Conservation (phyloP, 2,113 vertebrate genomes). For the Planiliza haematocheilus region DNA sequence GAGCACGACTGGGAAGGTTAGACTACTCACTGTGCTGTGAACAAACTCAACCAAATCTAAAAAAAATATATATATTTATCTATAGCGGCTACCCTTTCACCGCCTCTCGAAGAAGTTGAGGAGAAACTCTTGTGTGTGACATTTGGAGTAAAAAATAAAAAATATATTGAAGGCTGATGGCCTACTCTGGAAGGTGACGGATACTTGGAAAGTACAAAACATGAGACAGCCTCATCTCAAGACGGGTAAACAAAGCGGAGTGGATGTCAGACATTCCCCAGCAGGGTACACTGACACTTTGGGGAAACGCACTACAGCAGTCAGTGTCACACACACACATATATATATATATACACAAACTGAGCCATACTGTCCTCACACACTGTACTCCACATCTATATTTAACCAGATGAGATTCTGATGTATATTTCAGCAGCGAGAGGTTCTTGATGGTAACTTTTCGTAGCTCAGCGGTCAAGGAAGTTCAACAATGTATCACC, state of each 20-base stretch:
- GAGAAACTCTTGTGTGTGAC: neutral
- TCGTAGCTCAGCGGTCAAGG: slow-evolving; percentile 68
- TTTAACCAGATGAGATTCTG: slow-evolving; percentile 62
- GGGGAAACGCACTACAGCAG: slow-evolving; percentile 15
- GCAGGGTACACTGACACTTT: slow-evolving; percentile 37
- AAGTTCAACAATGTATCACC: slow-evolving; percentile 69
- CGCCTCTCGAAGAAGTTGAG: slow-evolving; percentile 14
- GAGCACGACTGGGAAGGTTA: slow-evolving; percentile 40
- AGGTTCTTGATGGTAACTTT: slow-evolving; percentile 64
- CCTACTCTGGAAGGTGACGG: slow-evolving; percentile 18
- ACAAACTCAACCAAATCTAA: slow-evolving; percentile 6
- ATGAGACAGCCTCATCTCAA: slow-evolving; percentile 33
- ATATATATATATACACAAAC: neutral
- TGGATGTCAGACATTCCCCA: slow-evolving; percentile 46
- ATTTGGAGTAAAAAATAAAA: too few relatives aligned
- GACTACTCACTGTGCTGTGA: slow-evolving; percentile 39
- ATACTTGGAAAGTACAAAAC: slow-evolving; percentile 37
- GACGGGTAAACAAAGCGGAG: slow-evolving; percentile 52
- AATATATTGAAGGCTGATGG: neutral
- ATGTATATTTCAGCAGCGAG: slow-evolving; percentile 71
- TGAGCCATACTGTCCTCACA: slow-evolving; percentile 19
- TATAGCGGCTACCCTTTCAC: neutral
- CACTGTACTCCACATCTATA: slow-evolving; percentile 66
- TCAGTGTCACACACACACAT: slow-evolving; percentile 16
- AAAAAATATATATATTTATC: slow-evolving; percentile 2